Percentiles rank a stretch among this genome's conserved stretches.
These are phyloP conservation scores for Macrophya alboannulata DNA, from an alignment of 2,888 invertebrate genomes.

Conservation along the genomic window DNA sequence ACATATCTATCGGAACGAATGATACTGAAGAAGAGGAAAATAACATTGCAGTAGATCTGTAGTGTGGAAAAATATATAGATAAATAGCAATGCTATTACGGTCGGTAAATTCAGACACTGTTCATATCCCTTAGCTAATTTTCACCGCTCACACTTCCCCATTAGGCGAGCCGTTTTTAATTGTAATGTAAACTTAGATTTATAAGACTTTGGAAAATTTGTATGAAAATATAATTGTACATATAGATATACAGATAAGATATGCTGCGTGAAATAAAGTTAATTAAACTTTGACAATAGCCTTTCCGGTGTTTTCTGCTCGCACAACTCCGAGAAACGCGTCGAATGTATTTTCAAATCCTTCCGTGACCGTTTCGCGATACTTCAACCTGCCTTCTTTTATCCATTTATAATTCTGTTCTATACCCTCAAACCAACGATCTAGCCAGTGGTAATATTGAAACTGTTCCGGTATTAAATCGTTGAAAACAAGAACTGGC, in stretches of 20 bases:
- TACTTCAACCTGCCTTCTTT: constrained; percentile 87
- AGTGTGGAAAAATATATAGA: too few species aligned
- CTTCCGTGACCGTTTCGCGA: constrained; percentile 86
- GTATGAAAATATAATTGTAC: too few species aligned
- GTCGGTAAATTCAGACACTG: neutral
- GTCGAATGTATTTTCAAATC: constrained; percentile 88
- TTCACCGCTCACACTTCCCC: too few species aligned
- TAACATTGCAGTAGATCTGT: too few species aligned
- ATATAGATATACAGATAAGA: too few species aligned
- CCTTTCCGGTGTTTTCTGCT: constrained; percentile 88
- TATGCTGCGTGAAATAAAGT: too few species aligned
- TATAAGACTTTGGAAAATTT: too few species aligned
- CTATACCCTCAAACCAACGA: constrained; percentile 85
- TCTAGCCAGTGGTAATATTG: constrained; percentile 81
- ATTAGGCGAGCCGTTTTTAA: too few species aligned
- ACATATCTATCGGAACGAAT: too few species aligned
- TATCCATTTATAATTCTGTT: constrained; percentile 85
- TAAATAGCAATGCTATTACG: too few species aligned
- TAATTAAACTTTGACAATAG: constrained; percentile 86
- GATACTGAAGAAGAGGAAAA: too few species aligned
- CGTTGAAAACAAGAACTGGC: constrained; percentile 79
- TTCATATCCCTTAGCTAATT: constrained; percentile 68
- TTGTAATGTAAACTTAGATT: too few species aligned
- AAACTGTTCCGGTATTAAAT: constrained; percentile 82
- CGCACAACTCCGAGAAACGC: constrained; percentile 85